phyloP scores from a whole-genome alignment of 2,888 invertebrate species.

The Chymomyza caudatula region DNA sequence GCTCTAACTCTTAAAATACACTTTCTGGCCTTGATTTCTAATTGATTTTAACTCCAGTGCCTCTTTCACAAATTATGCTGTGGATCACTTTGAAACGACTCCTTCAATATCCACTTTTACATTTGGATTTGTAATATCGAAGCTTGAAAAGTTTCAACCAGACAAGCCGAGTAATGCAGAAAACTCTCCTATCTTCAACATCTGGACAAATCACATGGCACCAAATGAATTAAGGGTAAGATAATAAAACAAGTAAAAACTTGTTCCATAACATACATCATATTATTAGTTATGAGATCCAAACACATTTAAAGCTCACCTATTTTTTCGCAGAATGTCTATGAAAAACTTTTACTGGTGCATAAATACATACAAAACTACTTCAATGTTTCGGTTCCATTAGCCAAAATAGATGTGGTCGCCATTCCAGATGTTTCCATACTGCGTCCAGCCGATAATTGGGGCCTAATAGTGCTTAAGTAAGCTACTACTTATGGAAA shows the following conservation, averaged over 20 bases:
- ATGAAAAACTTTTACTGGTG: slow-evolving; percentile 81
- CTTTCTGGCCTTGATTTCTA: no score
- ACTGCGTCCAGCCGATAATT: slow-evolving; percentile 86
- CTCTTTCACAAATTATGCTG: slow-evolving; percentile 79
- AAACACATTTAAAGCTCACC: neutral
- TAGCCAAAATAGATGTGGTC: slow-evolving; percentile 85
- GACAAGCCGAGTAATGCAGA: neutral
- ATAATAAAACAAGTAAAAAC: no score
- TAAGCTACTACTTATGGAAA: slow-evolving; percentile 78
- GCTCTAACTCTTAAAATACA: no score
- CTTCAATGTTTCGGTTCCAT: slow-evolving; percentile 83
- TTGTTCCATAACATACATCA: no score
- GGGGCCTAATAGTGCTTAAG: slow-evolving; percentile 89
- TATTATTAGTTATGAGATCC: neutral
- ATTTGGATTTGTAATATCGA: slow-evolving; percentile 85
- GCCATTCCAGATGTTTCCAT: slow-evolving; percentile 86
- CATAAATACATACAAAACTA: slow-evolving; percentile 82
- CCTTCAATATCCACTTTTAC: slow-evolving; percentile 89
- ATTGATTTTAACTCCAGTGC: slow-evolving; percentile 51
- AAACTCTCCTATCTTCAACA: slow-evolving; percentile 71
- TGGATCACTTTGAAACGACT: slow-evolving; percentile 84
- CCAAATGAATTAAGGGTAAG: slow-evolving; percentile 25
- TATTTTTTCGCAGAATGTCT: slow-evolving; percentile 80
- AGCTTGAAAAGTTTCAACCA: slow-evolving; percentile 78
- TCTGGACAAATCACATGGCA: slow-evolving; percentile 79